Percentiles rank a stretch among this genome's conserved stretches.
Evolutionary conservation across 2,113 vertebrate species (phyloP).

Genomic region (Melozone crissalis): DNA sequence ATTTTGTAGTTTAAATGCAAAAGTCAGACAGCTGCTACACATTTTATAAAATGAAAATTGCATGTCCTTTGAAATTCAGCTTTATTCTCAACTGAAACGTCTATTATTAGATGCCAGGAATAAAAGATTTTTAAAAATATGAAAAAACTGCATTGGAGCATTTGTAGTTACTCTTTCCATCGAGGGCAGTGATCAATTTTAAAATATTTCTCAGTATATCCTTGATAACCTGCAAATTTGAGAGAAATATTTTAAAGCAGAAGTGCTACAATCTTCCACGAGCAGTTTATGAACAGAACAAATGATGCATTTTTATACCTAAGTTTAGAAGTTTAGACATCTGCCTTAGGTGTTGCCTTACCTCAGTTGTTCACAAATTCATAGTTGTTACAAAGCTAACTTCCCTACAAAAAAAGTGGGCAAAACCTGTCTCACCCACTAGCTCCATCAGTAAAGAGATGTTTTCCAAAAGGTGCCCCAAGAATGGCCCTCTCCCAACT

Average conservation of each 20-base stretch:
- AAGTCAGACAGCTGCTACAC: conserved; percentile 63
- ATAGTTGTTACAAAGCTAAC: not conserved
- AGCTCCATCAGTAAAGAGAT: not conserved
- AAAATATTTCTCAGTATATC: not conserved
- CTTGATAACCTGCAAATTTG: not conserved
- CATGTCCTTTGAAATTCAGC: conserved; percentile 70
- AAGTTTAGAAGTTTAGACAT: not conserved
- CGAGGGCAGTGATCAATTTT: not conserved
- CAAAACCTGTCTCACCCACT: not conserved
- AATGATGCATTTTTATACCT: not conserved
- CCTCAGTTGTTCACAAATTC: not conserved
- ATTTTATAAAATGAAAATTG: conserved; percentile 69
- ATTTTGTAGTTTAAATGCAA: conserved; percentile 50
- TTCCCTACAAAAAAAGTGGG: not conserved
- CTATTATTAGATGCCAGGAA: conserved; percentile 58
- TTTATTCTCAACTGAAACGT: conserved; percentile 65
- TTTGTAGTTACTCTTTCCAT: not conserved
- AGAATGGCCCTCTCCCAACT: not conserved
- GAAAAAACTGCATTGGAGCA: conserved; percentile 30
- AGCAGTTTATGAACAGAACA: not conserved
- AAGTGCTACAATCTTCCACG: not conserved
- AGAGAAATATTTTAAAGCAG: not conserved
- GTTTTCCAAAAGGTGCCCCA: not conserved
- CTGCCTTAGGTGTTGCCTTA: not conserved
- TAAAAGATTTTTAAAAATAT: conserved; percentile 53